phyloP scores from a whole-genome alignment of 2,797 vertebrate species.

The Lagorchestes hirsutus region DNA sequence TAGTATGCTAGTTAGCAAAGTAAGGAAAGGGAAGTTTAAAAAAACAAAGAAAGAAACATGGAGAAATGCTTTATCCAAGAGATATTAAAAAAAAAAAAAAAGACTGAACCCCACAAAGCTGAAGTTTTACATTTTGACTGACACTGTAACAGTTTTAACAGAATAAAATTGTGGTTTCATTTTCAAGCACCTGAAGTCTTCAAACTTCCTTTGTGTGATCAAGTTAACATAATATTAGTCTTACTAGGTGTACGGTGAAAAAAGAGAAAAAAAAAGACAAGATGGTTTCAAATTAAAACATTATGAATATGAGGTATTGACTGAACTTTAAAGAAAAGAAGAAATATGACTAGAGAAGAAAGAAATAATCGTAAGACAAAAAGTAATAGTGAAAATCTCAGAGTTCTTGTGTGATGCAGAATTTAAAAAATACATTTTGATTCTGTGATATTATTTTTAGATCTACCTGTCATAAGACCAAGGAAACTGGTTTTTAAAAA shows the following conservation, averaged over 20 bases:
- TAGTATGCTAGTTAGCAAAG: background rate
- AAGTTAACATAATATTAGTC: background rate
- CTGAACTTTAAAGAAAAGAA: slow-evolving; percentile 23
- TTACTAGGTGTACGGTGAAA: slow-evolving; percentile 6
- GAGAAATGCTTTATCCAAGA: background rate
- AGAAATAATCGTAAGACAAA: background rate
- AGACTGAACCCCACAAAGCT: slow-evolving; percentile 47
- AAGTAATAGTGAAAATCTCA: slow-evolving; percentile 24
- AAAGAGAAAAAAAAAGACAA: background rate
- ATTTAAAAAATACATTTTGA: slow-evolving; percentile 64
- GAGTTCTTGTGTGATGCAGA: slow-evolving; percentile 37
- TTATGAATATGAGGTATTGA: background rate
- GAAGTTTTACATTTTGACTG: background rate
- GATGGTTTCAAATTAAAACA: slow-evolving; percentile 47
- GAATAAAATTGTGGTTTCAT: background rate
- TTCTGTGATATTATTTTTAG: slow-evolving; percentile 52
- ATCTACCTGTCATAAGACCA: slow-evolving; percentile 70
- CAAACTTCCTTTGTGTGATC: slow-evolving; percentile 22
- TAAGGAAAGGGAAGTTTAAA: slow-evolving; percentile 9
- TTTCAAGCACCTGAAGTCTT: background rate
- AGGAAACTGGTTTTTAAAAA: slow-evolving; percentile 67
- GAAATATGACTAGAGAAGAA: slow-evolving; percentile 1
- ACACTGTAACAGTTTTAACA: background rate
- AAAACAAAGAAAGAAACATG: slow-evolving; percentile 27
- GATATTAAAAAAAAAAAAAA: background rate